phyloP scores from a whole-genome alignment of 2,888 invertebrate species.

The Hesperia comma region DNA sequence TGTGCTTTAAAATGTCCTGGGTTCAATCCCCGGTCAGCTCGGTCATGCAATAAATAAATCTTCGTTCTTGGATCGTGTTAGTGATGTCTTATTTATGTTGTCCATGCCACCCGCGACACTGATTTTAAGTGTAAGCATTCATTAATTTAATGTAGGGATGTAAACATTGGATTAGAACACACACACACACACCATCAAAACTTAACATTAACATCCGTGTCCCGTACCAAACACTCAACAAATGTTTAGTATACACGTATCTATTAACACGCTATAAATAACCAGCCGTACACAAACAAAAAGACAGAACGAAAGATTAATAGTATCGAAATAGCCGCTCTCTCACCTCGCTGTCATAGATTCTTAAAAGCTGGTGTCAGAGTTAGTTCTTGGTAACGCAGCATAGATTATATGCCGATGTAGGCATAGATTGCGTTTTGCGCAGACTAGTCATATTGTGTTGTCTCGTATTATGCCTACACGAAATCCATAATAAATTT shows the following conservation, averaged over 20 bases:
- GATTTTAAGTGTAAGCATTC: no score
- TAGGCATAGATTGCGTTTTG: constrained; percentile 10
- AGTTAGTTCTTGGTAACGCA: constrained; percentile 53
- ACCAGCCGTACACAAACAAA: constrained; percentile 36
- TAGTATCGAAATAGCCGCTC: constrained; percentile 42
- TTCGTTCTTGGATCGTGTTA: no score
- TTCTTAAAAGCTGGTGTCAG: constrained; percentile 63
- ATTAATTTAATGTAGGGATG: no score
- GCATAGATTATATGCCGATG: no score
- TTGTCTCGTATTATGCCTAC: no score
- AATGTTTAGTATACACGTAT: constrained; percentile 7
- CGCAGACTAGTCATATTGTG: constrained; percentile 22
- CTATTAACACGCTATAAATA: constrained; percentile 29
- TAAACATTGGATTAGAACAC: not conserved
- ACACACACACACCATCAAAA: not conserved
- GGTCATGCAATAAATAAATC: no score
- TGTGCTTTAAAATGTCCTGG: no score
- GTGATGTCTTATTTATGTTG: no score
- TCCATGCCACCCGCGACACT: no score
- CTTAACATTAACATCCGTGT: not conserved
- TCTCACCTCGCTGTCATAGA: constrained; percentile 42
- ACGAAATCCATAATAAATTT: no score
- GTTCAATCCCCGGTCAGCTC: no score
- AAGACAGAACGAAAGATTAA: constrained; percentile 42
- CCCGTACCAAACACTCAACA: constrained; percentile 12